Evolutionary conservation across 37 sponge, comb jelly and placozoan species (phyloP), one percentile per base, ranked within the genome.

Genomic region (Beroe ovata): DNA sequence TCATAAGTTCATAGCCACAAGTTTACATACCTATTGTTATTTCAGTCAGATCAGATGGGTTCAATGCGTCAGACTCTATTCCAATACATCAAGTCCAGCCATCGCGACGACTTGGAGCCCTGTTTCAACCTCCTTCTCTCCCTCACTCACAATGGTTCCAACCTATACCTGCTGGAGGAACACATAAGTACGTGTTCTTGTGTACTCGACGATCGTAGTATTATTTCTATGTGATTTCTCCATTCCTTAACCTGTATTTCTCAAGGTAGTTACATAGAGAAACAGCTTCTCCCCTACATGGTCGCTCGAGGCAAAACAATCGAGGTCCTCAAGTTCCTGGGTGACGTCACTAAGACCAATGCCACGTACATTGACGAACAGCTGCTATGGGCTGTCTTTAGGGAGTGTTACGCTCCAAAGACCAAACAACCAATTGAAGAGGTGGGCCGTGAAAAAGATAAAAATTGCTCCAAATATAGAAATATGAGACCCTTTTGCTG

Each of bases 41-140:
- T 35, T 69, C 84, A 77, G 84, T 38, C 20, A 4, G 84, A 77
- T 54, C 84, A 77, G 84, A 25, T 77, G 54, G 84, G 84, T 0
- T 21, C 38, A 2, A 77, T 77, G 84, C 26, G 84, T 32, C 84
- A 77, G 54, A 77, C 84, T 0, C 54, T 77, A 28, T 77, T 77
- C 54, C 54, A 39, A 4, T 77, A 42, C 84, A 77, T 77, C 38
- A 77, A 77, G 47, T 77, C 84, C n/a, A 42, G 54, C 4, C 69
- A 66, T 16, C 32, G 32, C 14, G 84, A 77, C 26, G 84, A 77
- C 25, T 4, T 77, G 22, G 84, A 77, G 23, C 84, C 84, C 3
- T 77, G 84, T 36, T 77, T 77, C 54, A 39, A 77, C 54, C 84
- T 77, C 19, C 84, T 77, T 39, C 22, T 4, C 18, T 77, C 84